Conservation (phyloP, 1,140 invertebrate species). For the Leptestheria dahalacensis region DNA sequence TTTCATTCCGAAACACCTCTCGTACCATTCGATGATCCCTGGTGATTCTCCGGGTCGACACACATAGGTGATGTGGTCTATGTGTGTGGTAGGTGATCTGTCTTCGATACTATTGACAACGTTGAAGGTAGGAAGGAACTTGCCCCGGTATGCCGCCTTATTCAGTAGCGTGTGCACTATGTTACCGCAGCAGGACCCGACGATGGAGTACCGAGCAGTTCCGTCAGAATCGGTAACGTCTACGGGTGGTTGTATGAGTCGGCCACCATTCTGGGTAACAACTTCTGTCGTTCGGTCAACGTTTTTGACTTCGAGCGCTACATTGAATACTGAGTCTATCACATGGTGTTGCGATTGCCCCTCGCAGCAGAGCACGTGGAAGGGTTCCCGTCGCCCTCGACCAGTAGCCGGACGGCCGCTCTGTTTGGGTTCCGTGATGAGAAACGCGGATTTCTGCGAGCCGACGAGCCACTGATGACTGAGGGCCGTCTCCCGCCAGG, state of each 20-base stretch:
- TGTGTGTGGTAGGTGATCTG: conserved; percentile 20
- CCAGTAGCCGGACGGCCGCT: conserved; percentile 4
- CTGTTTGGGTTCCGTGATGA: conserved; percentile 27
- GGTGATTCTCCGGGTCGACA: conserved; percentile 27
- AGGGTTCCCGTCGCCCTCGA: neutral
- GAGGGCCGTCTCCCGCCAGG: conserved; percentile 22
- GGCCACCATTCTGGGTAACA: conserved; percentile 21
- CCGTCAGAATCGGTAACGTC: conserved; percentile 26
- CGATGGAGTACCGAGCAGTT: conserved; percentile 27
- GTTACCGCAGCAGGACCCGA: conserved; percentile 35
- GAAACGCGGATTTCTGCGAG: conserved; percentile 26
- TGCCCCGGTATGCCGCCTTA: conserved; percentile 27
- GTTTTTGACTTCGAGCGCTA: conserved; percentile 33
- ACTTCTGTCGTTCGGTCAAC: conserved; percentile 24
- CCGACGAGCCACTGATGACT: conserved; percentile 28
- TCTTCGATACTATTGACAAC: neutral
- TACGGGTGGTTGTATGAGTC: conserved; percentile 23
- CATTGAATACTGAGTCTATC: conserved; percentile 32
- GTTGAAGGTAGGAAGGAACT: conserved; percentile 32
- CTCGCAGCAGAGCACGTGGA: neutral
- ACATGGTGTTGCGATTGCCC: conserved; percentile 16
- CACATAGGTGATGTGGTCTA: conserved; percentile 36
- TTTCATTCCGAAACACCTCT: conserved; percentile 34
- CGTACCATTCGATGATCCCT: conserved; percentile 32
- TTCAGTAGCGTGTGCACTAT: conserved; percentile 34